phyloP scores from a whole-genome alignment of 2,113 vertebrate genomes.

The Sinocyclocheilus anophthalmus region DNA sequence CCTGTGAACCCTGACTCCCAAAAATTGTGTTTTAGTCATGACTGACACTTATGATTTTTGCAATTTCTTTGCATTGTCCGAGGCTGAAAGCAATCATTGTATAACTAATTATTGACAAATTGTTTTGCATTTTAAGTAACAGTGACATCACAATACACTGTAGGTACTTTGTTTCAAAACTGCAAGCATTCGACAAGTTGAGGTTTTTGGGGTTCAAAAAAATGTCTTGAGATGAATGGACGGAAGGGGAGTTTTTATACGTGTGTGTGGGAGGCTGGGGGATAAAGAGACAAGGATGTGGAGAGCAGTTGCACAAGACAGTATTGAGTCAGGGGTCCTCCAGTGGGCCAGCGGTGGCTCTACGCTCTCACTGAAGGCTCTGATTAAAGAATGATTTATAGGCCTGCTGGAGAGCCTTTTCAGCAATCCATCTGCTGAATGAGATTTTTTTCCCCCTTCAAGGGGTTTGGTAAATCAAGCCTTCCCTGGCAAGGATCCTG shows the following conservation, averaged over 20 bases:
- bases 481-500: constrained; percentile 68
- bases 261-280: no score
- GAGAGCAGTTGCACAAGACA: constrained; percentile 62
- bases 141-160: background rate
- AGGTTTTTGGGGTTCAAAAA: no score
- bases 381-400: constrained; percentile 89
- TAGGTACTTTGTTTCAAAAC: background rate
- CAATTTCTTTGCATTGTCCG: background rate
- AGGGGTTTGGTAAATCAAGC: constrained; percentile 80
- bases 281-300: constrained; percentile 48
- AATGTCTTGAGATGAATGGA: no score
- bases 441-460: constrained; percentile 67
- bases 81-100: background rate
- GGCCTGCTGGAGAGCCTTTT: constrained; percentile 70
- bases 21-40: background rate
- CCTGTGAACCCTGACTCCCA: background rate
- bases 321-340: constrained; percentile 72
- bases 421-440: constrained; percentile 79
- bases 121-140: background rate
- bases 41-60: background rate
- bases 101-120: background rate
- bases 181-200: no score
- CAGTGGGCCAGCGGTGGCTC: constrained; percentile 69
- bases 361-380: constrained; percentile 71
- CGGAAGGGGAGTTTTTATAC: no score